A percentile compares a stretch with the other conserved stretches of the same genome.
Conservation (phyloP, 2,888 invertebrate genomes). For the Girardia tigrina region DNA sequence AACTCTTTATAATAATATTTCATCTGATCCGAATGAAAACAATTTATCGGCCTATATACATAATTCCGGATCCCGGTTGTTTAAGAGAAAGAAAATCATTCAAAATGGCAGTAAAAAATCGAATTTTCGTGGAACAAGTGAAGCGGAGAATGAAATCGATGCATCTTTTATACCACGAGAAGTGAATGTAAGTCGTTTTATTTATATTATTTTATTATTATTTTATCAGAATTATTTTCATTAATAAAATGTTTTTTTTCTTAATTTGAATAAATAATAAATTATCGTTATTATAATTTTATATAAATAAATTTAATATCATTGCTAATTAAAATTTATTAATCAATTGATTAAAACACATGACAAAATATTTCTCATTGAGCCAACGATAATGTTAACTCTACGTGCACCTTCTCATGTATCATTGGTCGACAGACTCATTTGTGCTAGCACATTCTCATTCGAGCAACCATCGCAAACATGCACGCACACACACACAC, state of each 20-base stretch:
- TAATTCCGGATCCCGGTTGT: background rate
- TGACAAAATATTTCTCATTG: background rate
- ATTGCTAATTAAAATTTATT: no score
- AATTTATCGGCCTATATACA: slow-evolving; percentile 1
- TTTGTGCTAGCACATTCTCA: background rate
- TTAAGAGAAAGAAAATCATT: slow-evolving; percentile 17
- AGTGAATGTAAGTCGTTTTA: background rate
- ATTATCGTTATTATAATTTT: no score
- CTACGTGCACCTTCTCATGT: slow-evolving; percentile 1
- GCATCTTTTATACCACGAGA: background rate
- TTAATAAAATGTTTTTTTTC: no score
- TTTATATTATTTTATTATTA: background rate
- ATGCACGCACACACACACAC: background rate
- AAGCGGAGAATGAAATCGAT: slow-evolving; percentile 15
- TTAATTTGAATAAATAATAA: no score
- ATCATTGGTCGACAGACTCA: background rate
- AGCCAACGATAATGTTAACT: background rate
- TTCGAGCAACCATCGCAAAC: background rate
- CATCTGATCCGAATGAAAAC: background rate
- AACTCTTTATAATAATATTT: background rate
- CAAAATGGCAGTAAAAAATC: slow-evolving; percentile 15
- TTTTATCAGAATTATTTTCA: no score
- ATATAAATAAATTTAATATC: no score
- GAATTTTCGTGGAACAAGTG: slow-evolving; percentile 12
- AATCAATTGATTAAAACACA: no score